Evolutionary conservation across 2,888 invertebrate species (phyloP).

Genomic region (Pandemis cinnamomeana): DNA sequence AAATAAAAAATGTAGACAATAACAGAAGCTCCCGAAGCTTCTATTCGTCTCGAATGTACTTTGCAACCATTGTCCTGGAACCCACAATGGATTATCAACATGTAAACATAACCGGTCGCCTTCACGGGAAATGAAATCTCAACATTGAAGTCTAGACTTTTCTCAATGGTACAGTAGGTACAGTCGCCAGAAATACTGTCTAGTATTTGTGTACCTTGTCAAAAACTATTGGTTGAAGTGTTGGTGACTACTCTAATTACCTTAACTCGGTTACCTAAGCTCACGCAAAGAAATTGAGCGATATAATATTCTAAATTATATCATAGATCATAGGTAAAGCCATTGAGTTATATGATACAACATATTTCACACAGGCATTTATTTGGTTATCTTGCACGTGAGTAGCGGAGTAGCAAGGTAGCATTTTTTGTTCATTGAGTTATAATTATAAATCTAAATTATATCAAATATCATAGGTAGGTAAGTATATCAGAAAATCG

Average conservation of each 20-base stretch:
- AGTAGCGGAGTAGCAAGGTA: too few relatives aligned
- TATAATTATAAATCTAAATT: too few relatives aligned
- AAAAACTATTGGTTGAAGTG: background rate
- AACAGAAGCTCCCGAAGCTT: conserved; percentile 38
- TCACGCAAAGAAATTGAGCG: too few relatives aligned
- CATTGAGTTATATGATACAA: too few relatives aligned
- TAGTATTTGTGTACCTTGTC: too few relatives aligned
- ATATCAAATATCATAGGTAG: too few relatives aligned
- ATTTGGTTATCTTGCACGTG: too few relatives aligned
- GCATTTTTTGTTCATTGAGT: too few relatives aligned
- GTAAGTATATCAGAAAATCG: too few relatives aligned
- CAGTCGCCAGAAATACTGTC: background rate
- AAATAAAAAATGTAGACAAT: background rate
- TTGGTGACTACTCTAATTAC: too few relatives aligned
- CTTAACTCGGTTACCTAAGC: too few relatives aligned
- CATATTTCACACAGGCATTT: too few relatives aligned
- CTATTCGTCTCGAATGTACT: conserved; percentile 36
- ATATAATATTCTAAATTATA: background rate
- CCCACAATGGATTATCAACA: conserved; percentile 56
- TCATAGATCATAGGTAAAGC: background rate
- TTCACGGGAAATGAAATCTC: conserved; percentile 44
- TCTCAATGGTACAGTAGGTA: conserved; percentile 22
- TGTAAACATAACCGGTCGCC: conserved; percentile 50
- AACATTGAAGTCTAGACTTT: conserved; percentile 42
- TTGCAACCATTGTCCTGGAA: conserved; percentile 54